Percentiles rank a stretch among this genome's conserved stretches.
phyloP scores from a whole-genome alignment of 2,797 vertebrate genomes.

The Enteromius viviparus region DNA sequence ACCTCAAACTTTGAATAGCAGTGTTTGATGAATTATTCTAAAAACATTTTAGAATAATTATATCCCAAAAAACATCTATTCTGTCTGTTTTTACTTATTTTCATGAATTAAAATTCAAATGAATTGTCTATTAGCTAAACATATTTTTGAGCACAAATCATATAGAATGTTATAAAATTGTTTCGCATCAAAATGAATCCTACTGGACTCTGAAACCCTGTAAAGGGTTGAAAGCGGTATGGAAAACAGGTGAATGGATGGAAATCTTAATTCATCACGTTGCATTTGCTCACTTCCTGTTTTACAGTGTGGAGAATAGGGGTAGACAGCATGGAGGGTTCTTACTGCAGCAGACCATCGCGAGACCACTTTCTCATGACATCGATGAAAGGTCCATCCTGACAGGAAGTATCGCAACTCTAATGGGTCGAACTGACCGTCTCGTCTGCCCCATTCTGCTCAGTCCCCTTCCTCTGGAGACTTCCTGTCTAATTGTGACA shows the following conservation, averaged over 20 bases:
- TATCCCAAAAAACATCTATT: not conserved
- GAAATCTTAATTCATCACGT: not conserved
- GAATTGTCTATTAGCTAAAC: not conserved
- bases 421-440: slow-evolving; percentile 43
- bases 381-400: slow-evolving; percentile 61
- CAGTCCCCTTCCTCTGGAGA: slow-evolving; percentile 49
- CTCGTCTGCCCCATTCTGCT: slow-evolving; percentile 33
- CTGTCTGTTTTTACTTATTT: not conserved
- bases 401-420: slow-evolving; percentile 53
- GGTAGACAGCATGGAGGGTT: slow-evolving; percentile 41
- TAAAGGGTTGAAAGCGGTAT: not conserved
- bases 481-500: slow-evolving; percentile 59
- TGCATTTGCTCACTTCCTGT: slow-evolving; percentile 12
- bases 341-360: slow-evolving; percentile 43
- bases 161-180: not conserved
- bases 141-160: not conserved
- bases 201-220: not conserved
- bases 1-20: not conserved
- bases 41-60: not conserved
- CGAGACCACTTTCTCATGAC: slow-evolving; percentile 56
- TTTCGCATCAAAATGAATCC: not conserved
- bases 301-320: not conserved
- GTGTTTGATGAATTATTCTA: not conserved
- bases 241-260: not conserved
- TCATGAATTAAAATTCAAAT: not conserved